Conservation (phyloP, 2,113 vertebrate genomes). For the Hemibates koningsi region DNA sequence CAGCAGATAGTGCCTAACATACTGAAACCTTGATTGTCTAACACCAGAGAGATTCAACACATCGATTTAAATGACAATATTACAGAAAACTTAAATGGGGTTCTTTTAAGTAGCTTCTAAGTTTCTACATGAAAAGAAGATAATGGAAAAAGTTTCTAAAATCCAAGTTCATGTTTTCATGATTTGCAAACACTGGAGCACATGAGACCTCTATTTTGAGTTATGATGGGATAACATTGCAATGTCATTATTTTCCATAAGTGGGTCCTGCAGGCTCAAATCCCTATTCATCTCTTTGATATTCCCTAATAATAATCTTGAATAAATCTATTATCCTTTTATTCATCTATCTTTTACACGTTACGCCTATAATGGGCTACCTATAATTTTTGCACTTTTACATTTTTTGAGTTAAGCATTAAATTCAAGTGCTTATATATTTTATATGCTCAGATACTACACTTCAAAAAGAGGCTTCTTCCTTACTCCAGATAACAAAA, state of each 20-base stretch:
- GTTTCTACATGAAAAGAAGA: background rate
- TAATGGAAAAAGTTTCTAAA: slow-evolving; percentile 8
- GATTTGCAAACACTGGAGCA: slow-evolving; percentile 8
- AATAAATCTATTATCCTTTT: background rate
- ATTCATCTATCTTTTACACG: background rate
- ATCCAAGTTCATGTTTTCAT: slow-evolving; percentile 14
- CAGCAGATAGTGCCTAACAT: background rate
- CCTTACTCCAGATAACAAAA: background rate
- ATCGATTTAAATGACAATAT: background rate
- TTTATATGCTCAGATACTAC: background rate
- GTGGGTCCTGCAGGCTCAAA: background rate
- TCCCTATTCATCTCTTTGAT: background rate
- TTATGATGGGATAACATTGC: slow-evolving; percentile 13
- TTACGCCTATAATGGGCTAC: fast-evolving
- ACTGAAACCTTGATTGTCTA: background rate
- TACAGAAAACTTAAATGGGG: background rate
- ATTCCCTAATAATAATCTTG: background rate
- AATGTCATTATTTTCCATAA: slow-evolving; percentile 22
- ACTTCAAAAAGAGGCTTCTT: background rate
- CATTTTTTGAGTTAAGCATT: background rate
- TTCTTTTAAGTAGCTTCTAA: background rate
- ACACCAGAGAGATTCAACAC: background rate
- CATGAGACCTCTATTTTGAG: slow-evolving; percentile 11
- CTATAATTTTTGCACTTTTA: background rate
- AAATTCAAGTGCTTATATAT: no score